Evolutionary conservation across 2,113 vertebrate genomes (phyloP).

Genomic region (Perognathus longimembris): DNA sequence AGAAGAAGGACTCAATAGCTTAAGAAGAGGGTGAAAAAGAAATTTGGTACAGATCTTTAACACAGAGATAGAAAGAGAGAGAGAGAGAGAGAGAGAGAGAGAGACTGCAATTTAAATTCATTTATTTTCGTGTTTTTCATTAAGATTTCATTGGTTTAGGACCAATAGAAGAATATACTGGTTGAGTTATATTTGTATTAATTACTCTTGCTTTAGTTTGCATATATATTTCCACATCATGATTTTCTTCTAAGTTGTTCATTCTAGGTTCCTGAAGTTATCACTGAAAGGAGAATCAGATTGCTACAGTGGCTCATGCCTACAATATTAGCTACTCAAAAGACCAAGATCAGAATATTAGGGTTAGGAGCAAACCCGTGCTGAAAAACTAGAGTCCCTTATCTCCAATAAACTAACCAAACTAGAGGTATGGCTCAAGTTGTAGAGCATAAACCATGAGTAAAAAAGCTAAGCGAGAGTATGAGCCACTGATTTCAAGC

Average conservation of each 20-base stretch:
- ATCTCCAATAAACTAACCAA: too few species aligned
- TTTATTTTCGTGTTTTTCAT: neutral
- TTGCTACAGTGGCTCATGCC: too few species aligned
- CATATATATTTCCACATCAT: neutral
- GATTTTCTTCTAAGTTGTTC: neutral
- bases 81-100: too few species aligned
- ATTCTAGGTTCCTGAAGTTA: neutral
- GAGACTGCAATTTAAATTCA: neutral
- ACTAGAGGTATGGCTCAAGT: too few species aligned
- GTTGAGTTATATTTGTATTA: neutral
- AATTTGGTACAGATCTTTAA: neutral
- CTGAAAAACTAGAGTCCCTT: too few species aligned
- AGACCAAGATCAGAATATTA: too few species aligned
- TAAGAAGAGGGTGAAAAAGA: neutral
- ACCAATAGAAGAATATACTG: neutral
- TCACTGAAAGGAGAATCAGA: neutral
- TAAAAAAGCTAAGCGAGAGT: too few species aligned
- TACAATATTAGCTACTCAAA: too few species aligned
- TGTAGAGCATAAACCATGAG: too few species aligned
- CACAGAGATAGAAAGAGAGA: neutral
- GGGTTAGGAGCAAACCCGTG: too few species aligned
- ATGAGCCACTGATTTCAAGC: too few species aligned
- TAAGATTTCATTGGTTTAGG: neutral
- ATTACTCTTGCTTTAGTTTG: neutral
- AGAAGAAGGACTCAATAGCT: neutral